phyloP scores from a whole-genome alignment of 2,888 invertebrate genomes.

The Drosophila falleni region DNA sequence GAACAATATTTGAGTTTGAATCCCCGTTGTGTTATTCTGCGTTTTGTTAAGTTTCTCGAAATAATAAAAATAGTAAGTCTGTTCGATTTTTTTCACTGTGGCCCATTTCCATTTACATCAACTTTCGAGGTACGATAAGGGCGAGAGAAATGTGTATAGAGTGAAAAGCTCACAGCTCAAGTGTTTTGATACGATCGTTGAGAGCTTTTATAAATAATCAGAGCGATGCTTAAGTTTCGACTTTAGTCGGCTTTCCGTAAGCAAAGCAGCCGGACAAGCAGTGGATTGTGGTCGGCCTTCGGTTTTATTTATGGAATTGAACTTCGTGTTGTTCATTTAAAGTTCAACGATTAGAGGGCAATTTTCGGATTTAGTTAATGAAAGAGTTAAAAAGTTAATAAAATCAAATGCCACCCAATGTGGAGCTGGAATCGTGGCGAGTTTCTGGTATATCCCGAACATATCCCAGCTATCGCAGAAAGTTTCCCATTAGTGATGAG shows the following conservation, averaged over 20 bases:
- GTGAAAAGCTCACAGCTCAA: constrained; percentile 38
- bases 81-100: too few relatives aligned
- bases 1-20: too few relatives aligned
- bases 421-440: constrained; percentile 68
- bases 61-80: too few relatives aligned
- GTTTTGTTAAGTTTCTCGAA: too few relatives aligned
- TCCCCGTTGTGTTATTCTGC: too few relatives aligned
- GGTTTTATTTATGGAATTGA: constrained; percentile 36
- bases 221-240: constrained; percentile 38
- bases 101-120: constrained; percentile 1
- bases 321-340: constrained; percentile 36
- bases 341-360: background rate
- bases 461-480: constrained; percentile 81
- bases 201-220: constrained; percentile 57
- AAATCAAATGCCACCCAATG: constrained; percentile 59
- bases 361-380: constrained; percentile 11
- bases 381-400: constrained; percentile 1
- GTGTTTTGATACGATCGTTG: constrained; percentile 12
- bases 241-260: constrained; percentile 30
- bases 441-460: constrained; percentile 79
- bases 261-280: constrained; percentile 43
- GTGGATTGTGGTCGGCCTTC: constrained; percentile 8
- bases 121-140: background rate
- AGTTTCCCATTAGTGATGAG: constrained; percentile 55
- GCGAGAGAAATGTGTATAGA: background rate